Conservation (phyloP, 2,797 vertebrate genomes). For the Urosaurus nigricauda region DNA sequence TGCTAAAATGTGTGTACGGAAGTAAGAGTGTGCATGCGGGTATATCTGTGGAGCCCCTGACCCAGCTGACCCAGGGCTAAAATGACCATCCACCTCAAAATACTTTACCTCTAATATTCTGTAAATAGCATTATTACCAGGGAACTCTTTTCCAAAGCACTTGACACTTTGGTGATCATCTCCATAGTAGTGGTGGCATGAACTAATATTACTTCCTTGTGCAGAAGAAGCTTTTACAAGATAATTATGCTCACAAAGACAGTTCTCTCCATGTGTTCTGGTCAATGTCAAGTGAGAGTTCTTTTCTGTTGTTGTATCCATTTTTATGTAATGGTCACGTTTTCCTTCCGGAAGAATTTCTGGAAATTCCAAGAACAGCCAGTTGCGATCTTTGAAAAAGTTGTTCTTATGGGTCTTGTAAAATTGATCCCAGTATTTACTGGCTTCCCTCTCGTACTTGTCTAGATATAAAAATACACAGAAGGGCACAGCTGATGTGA, state of each 20-base stretch:
- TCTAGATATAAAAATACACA: slow-evolving; percentile 75
- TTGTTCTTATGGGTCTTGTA: slow-evolving; percentile 89
- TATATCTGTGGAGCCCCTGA: not conserved
- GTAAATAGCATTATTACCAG: slow-evolving; percentile 85
- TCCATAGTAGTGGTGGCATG: slow-evolving; percentile 43
- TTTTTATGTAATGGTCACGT: slow-evolving; percentile 53
- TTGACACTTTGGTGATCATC: slow-evolving; percentile 36
- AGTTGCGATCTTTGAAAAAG: slow-evolving; percentile 93
- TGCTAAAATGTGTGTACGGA: not conserved
- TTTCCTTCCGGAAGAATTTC: slow-evolving; percentile 86
- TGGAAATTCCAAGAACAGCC: slow-evolving; percentile 90
- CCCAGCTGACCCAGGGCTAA: not conserved
- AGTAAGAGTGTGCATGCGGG: not conserved
- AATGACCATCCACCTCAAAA: not conserved
- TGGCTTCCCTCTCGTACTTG: slow-evolving; percentile 87
- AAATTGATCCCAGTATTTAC: slow-evolving; percentile 91
- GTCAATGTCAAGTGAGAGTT: slow-evolving; percentile 47
- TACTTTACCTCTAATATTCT: slow-evolving; percentile 89
- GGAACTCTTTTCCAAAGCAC: slow-evolving; percentile 75
- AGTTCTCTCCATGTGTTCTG: slow-evolving; percentile 47
- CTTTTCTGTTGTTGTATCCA: slow-evolving; percentile 23
- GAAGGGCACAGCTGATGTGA: not conserved
- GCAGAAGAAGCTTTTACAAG: slow-evolving; percentile 34
- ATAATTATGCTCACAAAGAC: slow-evolving; percentile 43
- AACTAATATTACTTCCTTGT: slow-evolving; percentile 29